Base-by-base conservation (phyloP, 2,797 vertebrate species). In the Pangasius mekongensis region DNA sequence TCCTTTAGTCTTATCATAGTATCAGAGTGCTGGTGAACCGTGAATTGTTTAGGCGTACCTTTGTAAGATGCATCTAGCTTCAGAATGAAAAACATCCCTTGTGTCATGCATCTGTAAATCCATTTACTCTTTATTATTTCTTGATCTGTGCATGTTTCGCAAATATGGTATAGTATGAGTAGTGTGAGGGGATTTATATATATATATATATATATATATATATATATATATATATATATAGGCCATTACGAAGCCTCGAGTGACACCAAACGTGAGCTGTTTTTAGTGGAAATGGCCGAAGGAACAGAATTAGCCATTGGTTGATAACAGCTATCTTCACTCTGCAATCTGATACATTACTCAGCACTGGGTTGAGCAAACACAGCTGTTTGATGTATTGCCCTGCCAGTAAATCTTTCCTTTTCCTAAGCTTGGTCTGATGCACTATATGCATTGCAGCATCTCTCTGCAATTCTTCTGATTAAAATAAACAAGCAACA, bases 341-440 rank as follows among this genome's bases (percentile, higher is more conserved):
- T 90, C 92, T 94, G 94, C 94, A 95, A 96, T 96, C 95, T 94
- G 96, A 97, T 96, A 96, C 93, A 93, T 92, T 93, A 24, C n/a
- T 84, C 90, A 87, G 92, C 94, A 89, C 87, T 90, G 94, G 95
- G 95, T 95, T 96, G 95, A 93, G 93, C 96, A 97, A 97, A 97
- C 96, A 97, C 96, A 97, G 96, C 96, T 97, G 97, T 93, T 94
- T 94, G 94, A 95, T 92, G 92, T 95, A 95, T 92, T 95, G 92
- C 89, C 94, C 93, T 95, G 95, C 94, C 93, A 95, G 95, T 92
- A 94, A 94, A 95, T 95, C 91, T 94, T 90, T 89, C 81, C 94
- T 89, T 85, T 83, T 76, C 52, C 64, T 49, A 58, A n/a, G 20
- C 47, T 18, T 49, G 60, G 14, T 66, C 62, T 60, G 14, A 60